Conservation (phyloP, 1,140 invertebrate genomes). For the Brachionus rubens region DNA sequence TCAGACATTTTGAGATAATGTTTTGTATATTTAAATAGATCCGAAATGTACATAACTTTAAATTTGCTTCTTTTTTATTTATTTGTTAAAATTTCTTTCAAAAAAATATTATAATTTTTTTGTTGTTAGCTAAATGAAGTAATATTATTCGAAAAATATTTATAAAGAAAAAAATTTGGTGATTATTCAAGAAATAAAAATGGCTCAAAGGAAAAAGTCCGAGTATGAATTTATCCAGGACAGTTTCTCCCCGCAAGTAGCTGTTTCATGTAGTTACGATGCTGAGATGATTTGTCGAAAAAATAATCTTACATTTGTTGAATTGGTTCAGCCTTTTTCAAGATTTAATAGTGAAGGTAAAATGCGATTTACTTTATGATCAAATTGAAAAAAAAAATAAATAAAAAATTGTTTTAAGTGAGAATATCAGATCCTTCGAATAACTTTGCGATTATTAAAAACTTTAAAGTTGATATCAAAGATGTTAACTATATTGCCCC, state of each 20-base stretch:
- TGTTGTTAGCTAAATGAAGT: neutral
- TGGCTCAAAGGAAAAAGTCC: constrained; percentile 62
- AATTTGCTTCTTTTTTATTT: no score
- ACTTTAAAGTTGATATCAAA: constrained; percentile 74
- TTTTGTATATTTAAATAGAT: no score
- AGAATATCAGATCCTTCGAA: constrained; percentile 79
- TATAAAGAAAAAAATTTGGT: neutral
- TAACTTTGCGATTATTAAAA: constrained; percentile 69
- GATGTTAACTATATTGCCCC: constrained; percentile 76
- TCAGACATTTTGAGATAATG: no score
- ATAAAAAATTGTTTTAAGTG: constrained; percentile 62
- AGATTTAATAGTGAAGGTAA: constrained; percentile 73
- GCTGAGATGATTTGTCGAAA: constrained; percentile 79
- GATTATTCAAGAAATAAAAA: no score
- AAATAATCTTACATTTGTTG: constrained; percentile 83
- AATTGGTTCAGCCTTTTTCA: constrained; percentile 84
- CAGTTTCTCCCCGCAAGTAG: constrained; percentile 81
- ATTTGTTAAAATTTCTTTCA: no score
- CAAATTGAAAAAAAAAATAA: neutral
- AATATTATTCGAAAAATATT: neutral
- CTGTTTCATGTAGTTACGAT: constrained; percentile 74
- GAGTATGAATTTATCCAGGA: constrained; percentile 81
- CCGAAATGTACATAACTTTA: no score
- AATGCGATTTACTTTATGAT: neutral
- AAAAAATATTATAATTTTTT: no score